Evolutionary conservation across 2,113 vertebrate species (phyloP).

Genomic region (Paradisaea rubra): DNA sequence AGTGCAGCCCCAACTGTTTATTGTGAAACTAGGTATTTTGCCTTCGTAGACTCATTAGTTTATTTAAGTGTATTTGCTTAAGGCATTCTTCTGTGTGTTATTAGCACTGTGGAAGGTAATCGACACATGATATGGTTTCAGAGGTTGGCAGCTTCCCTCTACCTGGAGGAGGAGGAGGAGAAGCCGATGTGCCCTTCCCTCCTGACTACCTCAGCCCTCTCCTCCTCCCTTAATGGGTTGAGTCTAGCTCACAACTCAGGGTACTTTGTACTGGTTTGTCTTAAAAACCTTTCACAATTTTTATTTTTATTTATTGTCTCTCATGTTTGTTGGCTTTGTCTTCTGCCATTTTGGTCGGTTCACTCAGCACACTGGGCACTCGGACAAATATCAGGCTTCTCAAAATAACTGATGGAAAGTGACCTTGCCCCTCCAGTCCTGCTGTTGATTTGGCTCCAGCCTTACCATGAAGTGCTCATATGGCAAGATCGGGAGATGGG

Average conservation of each 20-base stretch:
- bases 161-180: neutral
- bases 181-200: neutral
- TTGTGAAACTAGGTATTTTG: neutral
- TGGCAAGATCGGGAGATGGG: neutral
- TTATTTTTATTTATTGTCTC: neutral
- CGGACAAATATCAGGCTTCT: neutral
- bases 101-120: neutral
- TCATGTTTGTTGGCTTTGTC: neutral
- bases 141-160: neutral
- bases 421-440: neutral
- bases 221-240: neutral
- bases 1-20: neutral
- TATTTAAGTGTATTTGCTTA: neutral
- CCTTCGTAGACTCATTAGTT: neutral
- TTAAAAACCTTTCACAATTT: neutral
- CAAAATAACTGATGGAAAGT: neutral
- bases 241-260: neutral
- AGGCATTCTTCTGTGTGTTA: neutral
- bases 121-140: neutral
- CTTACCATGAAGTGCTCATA: neutral
- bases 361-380: neutral
- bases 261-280: neutral
- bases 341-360: neutral
- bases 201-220: neutral
- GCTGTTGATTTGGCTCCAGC: neutral